These are phyloP conservation scores for Drosophila littoralis DNA, from an alignment of 1,140 invertebrate genomes.

Conservation along the genomic window DNA sequence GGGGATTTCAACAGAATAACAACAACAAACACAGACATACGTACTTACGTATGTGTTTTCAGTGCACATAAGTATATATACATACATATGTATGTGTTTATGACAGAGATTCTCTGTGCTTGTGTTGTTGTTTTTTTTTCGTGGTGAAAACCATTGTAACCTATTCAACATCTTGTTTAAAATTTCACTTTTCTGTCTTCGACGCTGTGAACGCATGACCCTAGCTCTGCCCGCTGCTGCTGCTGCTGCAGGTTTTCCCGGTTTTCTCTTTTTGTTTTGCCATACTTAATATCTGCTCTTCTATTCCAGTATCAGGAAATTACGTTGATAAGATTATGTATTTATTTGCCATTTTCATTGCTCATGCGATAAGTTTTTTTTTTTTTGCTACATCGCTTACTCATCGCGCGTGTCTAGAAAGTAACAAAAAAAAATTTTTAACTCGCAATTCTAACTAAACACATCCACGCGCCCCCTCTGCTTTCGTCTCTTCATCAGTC, in stretches of 20 bases:
- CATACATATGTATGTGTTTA: not conserved
- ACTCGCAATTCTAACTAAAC: conserved; percentile 14
- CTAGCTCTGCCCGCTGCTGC: conserved; percentile 11
- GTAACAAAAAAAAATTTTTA: not conserved
- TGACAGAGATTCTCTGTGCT: not conserved
- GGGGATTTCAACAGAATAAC: conserved; percentile 14
- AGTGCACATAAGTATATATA: too few species aligned
- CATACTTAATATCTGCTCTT: not conserved
- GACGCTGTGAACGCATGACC: conserved; percentile 19
- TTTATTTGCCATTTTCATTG: conserved; percentile 17
- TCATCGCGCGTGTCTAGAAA: conserved; percentile 28
- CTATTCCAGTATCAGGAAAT: conserved; percentile 19
- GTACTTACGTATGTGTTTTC: not conserved
- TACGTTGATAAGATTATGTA: conserved; percentile 36
- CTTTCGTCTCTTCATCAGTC: not conserved
- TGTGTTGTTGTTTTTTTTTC: conserved; percentile 9
- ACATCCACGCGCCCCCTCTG: not conserved
- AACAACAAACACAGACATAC: not conserved
- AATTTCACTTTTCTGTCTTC: conserved; percentile 68
- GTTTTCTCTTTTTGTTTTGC: conserved; percentile 36
- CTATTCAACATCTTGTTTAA: conserved; percentile 47
- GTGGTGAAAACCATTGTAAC: conserved; percentile 33
- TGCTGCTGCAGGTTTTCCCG: conserved; percentile 22
- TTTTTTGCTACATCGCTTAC: conserved; percentile 13
- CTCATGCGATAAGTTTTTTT: conserved; percentile 11